phyloP scores from a whole-genome alignment of 2,113 vertebrate species.

The Candoia aspera region DNA sequence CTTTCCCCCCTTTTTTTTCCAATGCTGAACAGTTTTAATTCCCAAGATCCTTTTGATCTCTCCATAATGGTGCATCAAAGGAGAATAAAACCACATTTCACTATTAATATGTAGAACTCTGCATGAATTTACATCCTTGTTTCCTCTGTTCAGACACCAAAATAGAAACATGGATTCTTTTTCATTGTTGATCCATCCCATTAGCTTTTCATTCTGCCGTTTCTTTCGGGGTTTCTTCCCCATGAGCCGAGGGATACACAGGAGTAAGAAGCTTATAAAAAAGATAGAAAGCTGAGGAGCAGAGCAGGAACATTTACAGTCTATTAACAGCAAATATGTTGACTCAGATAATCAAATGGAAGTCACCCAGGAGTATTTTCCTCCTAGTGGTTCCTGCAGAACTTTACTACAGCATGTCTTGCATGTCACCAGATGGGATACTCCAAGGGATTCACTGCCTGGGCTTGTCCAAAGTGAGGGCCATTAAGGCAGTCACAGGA shows the following conservation, averaged over 20 bases:
- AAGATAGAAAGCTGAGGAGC: neutral
- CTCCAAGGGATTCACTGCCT: conserved; percentile 2
- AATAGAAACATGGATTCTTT: neutral
- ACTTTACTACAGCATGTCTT: neutral
- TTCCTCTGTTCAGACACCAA: neutral
- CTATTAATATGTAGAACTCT: neutral
- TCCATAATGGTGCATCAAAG: neutral
- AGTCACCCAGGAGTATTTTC: neutral
- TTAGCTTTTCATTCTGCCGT: neutral
- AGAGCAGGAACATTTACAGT: neutral
- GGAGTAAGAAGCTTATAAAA: neutral
- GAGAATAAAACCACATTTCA: neutral
- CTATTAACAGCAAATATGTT: neutral
- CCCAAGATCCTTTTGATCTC: too few relatives aligned
- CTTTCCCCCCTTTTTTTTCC: neutral
- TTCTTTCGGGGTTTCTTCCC: neutral
- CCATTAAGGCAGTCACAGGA: conserved; percentile 13
- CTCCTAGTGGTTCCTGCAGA: neutral
- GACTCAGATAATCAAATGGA: neutral
- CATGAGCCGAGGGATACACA: neutral
- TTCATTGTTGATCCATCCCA: neutral
- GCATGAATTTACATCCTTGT: neutral
- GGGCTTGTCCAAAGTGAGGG: conserved; percentile 14
- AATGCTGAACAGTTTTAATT: neutral
- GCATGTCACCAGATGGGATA: neutral